phyloP scores from a whole-genome alignment of 2,888 invertebrate species.

The Onchidella celtica region DNA sequence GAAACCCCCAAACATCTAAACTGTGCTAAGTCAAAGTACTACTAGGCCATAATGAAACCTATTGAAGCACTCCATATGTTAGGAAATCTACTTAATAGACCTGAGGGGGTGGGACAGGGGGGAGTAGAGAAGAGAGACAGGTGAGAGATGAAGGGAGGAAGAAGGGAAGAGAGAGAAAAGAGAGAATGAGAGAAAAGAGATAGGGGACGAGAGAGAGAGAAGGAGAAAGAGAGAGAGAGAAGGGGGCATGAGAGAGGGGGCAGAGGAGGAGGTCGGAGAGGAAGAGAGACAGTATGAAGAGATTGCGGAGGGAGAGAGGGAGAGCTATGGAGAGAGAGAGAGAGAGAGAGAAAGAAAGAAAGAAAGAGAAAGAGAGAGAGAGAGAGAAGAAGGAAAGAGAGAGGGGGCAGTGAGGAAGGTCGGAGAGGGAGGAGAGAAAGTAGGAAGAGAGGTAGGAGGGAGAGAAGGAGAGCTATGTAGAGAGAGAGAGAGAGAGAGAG shows the following conservation, averaged over 20 bases:
- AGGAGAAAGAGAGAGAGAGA: conserved; percentile 2
- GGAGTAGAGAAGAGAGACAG: background rate
- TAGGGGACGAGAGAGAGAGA: background rate
- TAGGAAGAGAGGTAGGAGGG: background rate
- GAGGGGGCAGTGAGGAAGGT: background rate
- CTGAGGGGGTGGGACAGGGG: too few relatives aligned
- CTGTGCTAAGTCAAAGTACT: too few relatives aligned
- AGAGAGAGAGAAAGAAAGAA: conserved; percentile 13
- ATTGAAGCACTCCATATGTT: too few relatives aligned
- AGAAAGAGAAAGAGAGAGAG: conserved; percentile 10
- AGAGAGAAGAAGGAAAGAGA: background rate
- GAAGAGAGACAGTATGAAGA: conserved; percentile 3
- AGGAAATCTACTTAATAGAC: too few relatives aligned
- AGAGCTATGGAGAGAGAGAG: background rate
- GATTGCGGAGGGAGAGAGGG: conserved; percentile 8
- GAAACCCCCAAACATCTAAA: too few relatives aligned
- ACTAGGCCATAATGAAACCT: too few relatives aligned
- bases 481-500: background rate
- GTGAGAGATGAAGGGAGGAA: background rate
- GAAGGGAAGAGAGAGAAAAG: background rate
- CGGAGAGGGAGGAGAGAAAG: background rate
- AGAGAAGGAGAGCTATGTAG: background rate
- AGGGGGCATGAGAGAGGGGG: background rate
- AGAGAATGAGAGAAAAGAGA: background rate
- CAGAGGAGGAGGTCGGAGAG: conserved; percentile 19